Evolutionary conservation across 2,113 vertebrate species (phyloP), one percentile per base, ranked within the genome.

Genomic region (Hippoglossus stenolepis): DNA sequence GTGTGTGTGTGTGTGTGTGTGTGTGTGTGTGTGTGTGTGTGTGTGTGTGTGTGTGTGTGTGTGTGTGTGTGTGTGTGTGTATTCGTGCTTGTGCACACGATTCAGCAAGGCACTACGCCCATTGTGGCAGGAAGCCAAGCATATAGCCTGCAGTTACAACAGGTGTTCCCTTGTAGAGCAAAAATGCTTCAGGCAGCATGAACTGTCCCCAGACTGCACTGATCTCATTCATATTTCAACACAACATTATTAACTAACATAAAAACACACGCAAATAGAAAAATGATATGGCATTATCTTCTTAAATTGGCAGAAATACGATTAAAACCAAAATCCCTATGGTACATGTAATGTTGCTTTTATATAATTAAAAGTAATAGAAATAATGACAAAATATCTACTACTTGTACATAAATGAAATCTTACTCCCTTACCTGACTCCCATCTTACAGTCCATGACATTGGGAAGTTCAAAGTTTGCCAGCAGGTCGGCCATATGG

Each of bases 401-500:
- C 1, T 31, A 31, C 1, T 31, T 31, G 31, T 31, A 31, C 6
- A 31, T 31, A 20, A 3, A 2, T 23, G 3, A 43, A 43, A 43
- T 43, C 10, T 43, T 43, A 10, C 28, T 64, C 49, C 83, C 67
- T 77, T 83, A 98, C 97, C 97, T 97, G 88, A 97, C 92, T 7
- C 98, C 98, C 96, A 99, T 99, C 89, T 99, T 99, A 94, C 97
- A 99, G 93, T 99, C 98, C 91, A 99, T 98, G 74, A 99, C 97
- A 45, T 95, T 97, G 18, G 98, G 97, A 18, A 94, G 96, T 43
- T 97, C 95, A 84, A 99, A 99, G 85, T 92, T 93, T 17, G 92
- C 92, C 17, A 99, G 95, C 86, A 99, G 93, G 92, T 99, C 98
- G 64, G 95, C 96, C 92, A 99, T 90, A 76, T 96, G 96, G 71